Conservation (phyloP, 2,797 vertebrate species). For the Ataeniobius toweri region DNA sequence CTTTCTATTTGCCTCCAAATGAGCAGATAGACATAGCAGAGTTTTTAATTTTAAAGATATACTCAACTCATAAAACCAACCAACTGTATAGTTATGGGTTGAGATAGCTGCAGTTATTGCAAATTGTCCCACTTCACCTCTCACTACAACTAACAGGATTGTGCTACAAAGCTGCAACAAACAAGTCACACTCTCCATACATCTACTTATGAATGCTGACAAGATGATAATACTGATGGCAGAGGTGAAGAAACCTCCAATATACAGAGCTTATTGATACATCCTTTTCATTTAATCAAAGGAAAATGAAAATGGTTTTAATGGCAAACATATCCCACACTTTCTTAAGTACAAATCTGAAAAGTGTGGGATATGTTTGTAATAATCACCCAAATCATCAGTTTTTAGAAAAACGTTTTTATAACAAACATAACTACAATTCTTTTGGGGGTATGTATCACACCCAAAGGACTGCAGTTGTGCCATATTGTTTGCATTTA, state of each 20-base stretch:
- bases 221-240: background rate
- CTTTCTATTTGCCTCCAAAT: conserved; percentile 11
- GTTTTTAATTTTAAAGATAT: background rate
- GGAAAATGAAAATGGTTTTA: too few relatives aligned
- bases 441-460: too few relatives aligned
- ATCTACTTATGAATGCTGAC: background rate
- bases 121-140: background rate
- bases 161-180: background rate
- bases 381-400: too few relatives aligned
- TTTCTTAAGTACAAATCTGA: too few relatives aligned
- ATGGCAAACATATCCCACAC: too few relatives aligned
- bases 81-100: background rate
- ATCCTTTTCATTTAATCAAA: background rate
- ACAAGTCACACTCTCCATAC: background rate
- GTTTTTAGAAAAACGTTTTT: too few relatives aligned
- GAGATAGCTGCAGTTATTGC: background rate
- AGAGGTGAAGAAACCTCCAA: background rate
- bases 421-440: too few relatives aligned
- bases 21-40: conserved; percentile 14
- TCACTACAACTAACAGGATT: background rate
- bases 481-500: too few relatives aligned
- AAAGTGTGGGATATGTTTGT: too few relatives aligned
- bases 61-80: background rate
- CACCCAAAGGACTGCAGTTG: too few relatives aligned
- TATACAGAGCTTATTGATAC: background rate